Evolutionary conservation across 2,888 invertebrate genomes (phyloP).

Genomic region (Yponomeuta sedellus): DNA sequence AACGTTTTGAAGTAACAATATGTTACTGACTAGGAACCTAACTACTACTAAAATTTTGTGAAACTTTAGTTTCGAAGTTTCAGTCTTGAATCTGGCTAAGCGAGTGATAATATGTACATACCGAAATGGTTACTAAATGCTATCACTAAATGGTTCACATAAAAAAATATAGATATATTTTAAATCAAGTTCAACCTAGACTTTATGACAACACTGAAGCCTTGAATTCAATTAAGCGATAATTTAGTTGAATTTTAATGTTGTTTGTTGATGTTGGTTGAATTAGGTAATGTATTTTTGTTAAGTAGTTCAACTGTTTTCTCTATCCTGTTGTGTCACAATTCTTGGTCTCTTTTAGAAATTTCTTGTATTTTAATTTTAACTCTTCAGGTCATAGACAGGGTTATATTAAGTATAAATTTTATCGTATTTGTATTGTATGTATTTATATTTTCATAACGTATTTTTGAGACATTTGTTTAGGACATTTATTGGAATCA

Average conservation of each 20-base stretch:
- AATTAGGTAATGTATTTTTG: neutral
- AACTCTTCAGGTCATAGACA: slow-evolving; percentile 77
- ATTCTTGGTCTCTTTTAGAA: neutral
- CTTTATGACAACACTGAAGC: slow-evolving; percentile 59
- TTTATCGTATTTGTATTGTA: slow-evolving; percentile 69
- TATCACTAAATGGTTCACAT: slow-evolving; percentile 11
- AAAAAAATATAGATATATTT: slow-evolving; percentile 19
- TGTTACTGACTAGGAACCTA: too few species aligned
- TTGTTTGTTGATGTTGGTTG: neutral
- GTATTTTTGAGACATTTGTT: slow-evolving; percentile 75
- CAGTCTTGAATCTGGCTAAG: too few species aligned
- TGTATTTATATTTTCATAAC: slow-evolving; percentile 75
- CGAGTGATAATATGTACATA: too few species aligned
- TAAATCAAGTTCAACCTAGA: slow-evolving; percentile 46
- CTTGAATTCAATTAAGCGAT: slow-evolving; percentile 41
- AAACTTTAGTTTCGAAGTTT: too few species aligned
- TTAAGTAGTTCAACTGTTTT: neutral
- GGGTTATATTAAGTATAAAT: slow-evolving; percentile 77
- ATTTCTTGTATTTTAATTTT: slow-evolving; percentile 25
- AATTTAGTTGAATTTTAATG: neutral
- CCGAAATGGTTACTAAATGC: too few species aligned
- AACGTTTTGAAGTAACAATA: too few species aligned
- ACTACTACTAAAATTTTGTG: too few species aligned
- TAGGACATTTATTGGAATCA: slow-evolving; percentile 72
- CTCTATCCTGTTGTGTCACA: neutral